Evolutionary conservation across 23 tunicate genomes (phyloP).

Genomic region (Oikopleura dioica): DNA sequence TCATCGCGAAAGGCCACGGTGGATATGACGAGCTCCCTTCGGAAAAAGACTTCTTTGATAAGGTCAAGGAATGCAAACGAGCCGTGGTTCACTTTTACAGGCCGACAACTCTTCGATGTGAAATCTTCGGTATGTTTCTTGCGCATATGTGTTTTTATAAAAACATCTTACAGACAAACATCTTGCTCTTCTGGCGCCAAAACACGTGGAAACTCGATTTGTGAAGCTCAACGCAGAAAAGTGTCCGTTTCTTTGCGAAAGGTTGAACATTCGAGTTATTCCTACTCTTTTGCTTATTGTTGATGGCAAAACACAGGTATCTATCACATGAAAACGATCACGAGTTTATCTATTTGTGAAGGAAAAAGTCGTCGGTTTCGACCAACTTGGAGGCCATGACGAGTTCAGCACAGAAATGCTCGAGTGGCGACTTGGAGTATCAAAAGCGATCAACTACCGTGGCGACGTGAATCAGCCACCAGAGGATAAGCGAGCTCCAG

Average conservation of each 20-base stretch:
- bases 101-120: slow-evolving; percentile 45
- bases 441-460: slow-evolving; percentile 47
- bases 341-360: slow-evolving; percentile 13
- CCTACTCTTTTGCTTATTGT: slow-evolving; percentile 58
- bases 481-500: neutral
- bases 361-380: slow-evolving; percentile 87
- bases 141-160: no score
- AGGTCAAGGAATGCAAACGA: slow-evolving; percentile 56
- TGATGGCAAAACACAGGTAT: slow-evolving; percentile 87
- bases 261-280: slow-evolving; percentile 61
- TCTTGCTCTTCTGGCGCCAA: slow-evolving; percentile 36
- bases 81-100: slow-evolving; percentile 90
- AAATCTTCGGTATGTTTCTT: no score
- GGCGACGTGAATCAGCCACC: slow-evolving; percentile 74
- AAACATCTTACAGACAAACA: no score
- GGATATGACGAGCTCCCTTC: slow-evolving; percentile 48
- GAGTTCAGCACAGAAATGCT: slow-evolving; percentile 95
- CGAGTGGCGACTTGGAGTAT: slow-evolving; percentile 80
- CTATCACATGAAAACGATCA: neutral
- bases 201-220: slow-evolving; percentile 76
- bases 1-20: slow-evolving; percentile 85
- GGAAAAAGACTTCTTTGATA: slow-evolving; percentile 91
- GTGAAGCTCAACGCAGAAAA: slow-evolving; percentile 80
- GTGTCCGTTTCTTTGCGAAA: slow-evolving; percentile 76
- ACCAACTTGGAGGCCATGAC: slow-evolving; percentile 85